These are phyloP conservation scores for Amiota minor DNA, from an alignment of 2,888 invertebrate genomes.

Conservation along the genomic window DNA sequence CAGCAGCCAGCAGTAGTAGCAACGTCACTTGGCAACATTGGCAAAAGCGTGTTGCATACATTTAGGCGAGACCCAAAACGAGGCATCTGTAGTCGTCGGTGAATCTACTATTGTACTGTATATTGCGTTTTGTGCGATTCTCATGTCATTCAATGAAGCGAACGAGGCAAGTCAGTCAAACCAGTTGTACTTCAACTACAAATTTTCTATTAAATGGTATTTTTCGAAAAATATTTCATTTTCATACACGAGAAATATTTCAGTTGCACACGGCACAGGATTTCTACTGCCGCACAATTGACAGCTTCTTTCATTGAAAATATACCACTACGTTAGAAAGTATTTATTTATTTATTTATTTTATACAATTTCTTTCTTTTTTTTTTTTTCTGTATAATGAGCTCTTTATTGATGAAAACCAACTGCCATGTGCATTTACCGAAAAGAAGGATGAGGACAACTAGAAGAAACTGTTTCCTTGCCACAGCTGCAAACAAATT, in stretches of 20 bases:
- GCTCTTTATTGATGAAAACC: not conserved
- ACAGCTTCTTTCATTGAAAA: too few species aligned
- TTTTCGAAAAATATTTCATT: not conserved
- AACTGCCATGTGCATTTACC: not conserved
- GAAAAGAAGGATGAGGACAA: too few species aligned
- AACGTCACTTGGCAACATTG: too few species aligned
- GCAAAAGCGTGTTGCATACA: not conserved
- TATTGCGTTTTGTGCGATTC: conserved; percentile 1
- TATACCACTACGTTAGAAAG: too few species aligned
- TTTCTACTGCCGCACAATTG: not conserved
- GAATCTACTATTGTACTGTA: too few species aligned
- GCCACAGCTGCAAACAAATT: too few species aligned
- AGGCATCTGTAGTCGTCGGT: too few species aligned
- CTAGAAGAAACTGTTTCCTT: too few species aligned
- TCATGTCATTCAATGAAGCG: conserved; percentile 19
- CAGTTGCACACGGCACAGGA: not conserved
- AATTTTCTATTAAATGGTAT: conserved; percentile 10
- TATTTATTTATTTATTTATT: too few species aligned
- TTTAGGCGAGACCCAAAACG: not conserved
- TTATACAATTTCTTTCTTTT: too few species aligned
- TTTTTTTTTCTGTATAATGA: conserved; percentile 1
- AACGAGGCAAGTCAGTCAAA: not conserved
- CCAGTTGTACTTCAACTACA: conserved; percentile 6
- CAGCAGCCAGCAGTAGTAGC: too few species aligned
- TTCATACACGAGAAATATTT: conserved; percentile 5